Percentiles rank a stretch among this genome's conserved stretches.
Evolutionary conservation across 2,888 invertebrate species (phyloP).

Genomic region (Sminthurides aquaticus): DNA sequence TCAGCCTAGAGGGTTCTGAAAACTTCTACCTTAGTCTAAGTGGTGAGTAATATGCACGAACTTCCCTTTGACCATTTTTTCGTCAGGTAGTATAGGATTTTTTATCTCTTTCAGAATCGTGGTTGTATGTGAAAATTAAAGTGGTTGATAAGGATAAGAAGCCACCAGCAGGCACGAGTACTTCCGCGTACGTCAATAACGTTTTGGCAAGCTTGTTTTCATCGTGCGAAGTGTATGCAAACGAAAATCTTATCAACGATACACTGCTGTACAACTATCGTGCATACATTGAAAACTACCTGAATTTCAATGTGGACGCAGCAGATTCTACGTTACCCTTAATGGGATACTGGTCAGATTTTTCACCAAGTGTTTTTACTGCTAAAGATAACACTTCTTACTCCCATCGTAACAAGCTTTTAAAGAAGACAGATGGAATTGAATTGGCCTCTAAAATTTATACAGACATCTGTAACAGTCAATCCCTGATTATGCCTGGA

Average conservation of each 20-base stretch:
- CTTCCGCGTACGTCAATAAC: neutral
- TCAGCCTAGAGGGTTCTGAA: neutral
- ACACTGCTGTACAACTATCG: neutral
- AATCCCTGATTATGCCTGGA: neutral
- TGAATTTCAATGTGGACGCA: neutral
- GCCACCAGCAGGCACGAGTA: neutral
- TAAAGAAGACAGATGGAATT: neutral
- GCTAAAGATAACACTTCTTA: neutral
- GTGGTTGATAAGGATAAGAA: neutral
- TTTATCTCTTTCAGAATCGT: neutral
- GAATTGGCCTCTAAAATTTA: neutral
- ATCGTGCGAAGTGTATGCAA: neutral
- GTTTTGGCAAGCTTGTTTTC: neutral
- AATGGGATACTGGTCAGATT: neutral
- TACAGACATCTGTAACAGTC: neutral
- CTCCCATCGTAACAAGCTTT: neutral
- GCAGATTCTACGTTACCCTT: neutral
- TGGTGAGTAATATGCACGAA: neutral
- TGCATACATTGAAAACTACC: slow-evolving; percentile 1
- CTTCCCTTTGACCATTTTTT: no score
- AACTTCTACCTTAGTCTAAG: neutral
- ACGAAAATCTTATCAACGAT: neutral
- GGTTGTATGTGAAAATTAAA: neutral
- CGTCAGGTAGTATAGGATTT: neutral
- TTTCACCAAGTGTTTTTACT: neutral